Percentiles rank a stretch among this genome's conserved stretches.
Evolutionary conservation across 2,888 invertebrate species (phyloP).

Genomic region (Andrena camellia): DNA sequence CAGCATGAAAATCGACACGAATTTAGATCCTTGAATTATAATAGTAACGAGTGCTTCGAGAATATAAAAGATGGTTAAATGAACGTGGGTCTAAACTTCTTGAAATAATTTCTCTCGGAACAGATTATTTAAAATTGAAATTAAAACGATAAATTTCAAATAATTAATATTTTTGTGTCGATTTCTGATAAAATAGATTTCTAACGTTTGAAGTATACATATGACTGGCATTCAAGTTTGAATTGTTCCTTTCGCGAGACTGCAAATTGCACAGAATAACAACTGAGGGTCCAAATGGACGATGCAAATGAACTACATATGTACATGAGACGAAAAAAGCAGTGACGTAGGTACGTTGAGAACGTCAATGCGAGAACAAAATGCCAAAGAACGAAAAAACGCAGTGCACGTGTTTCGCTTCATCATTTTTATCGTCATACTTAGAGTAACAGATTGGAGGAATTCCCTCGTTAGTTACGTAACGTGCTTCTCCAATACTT

Average conservation of each 20-base stretch:
- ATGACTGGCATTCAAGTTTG: background rate
- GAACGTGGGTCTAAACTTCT: background rate
- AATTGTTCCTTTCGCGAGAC: background rate
- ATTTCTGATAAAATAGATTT: background rate
- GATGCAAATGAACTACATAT: conserved; percentile 29
- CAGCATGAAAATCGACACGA: conserved; percentile 29
- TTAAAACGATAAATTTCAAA: no score
- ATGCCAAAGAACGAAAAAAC: background rate
- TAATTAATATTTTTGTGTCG: no score
- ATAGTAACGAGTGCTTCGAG: background rate
- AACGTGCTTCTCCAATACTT: conserved; percentile 29
- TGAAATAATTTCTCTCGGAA: no score
- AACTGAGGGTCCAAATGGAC: background rate
- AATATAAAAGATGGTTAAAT: background rate
- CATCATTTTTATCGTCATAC: background rate
- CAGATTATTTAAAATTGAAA: no score
- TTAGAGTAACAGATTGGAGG: conserved; percentile 2
- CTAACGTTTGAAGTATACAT: background rate
- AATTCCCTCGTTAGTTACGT: conserved; percentile 35
- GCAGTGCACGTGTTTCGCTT: background rate
- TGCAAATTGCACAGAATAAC: background rate
- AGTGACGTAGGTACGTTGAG: conserved; percentile 1
- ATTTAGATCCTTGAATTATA: conserved; percentile 7
- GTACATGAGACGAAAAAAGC: conserved; percentile 6
- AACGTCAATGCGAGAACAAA: background rate